A percentile compares a stretch with the other conserved stretches of the same genome.
These are phyloP conservation scores for Anguilla megastoma DNA, from an alignment of 2,797 vertebrate genomes.

Conservation along the genomic window DNA sequence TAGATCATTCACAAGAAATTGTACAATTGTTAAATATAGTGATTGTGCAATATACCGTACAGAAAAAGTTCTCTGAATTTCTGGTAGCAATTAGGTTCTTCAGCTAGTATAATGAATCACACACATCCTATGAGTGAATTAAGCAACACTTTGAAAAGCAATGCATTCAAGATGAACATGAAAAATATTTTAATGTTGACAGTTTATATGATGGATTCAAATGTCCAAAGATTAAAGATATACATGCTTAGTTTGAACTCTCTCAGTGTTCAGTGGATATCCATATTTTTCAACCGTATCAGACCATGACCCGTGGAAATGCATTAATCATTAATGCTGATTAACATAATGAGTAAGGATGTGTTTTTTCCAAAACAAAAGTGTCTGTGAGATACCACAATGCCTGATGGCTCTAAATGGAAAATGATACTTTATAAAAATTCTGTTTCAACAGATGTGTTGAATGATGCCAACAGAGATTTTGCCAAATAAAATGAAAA, in stretches of 20 bases:
- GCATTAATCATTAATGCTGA: conserved; percentile 35
- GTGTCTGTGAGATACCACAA: conserved; percentile 51
- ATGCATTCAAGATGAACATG: not conserved
- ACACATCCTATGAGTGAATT: not conserved
- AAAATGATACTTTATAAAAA: conserved; percentile 47
- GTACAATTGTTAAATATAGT: not conserved
- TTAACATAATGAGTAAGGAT: conserved; percentile 15
- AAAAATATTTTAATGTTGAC: not conserved
- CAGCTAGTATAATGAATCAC: not conserved
- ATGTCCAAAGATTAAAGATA: not conserved
- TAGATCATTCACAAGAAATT: not conserved
- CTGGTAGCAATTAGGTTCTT: conserved; percentile 7
- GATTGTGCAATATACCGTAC: not conserved
- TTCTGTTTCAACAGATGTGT: conserved; percentile 49
- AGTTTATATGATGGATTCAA: not conserved
- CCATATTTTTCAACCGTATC: conserved; percentile 47
- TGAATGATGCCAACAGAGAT: conserved; percentile 61
- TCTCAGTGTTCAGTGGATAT: conserved; percentile 39
- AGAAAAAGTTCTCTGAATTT: not conserved
- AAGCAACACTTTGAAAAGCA: not conserved
- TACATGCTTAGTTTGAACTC: not conserved
- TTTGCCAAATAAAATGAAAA: conserved; percentile 57
- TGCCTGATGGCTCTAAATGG: conserved; percentile 62
- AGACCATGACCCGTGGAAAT: conserved; percentile 46
- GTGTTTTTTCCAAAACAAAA: conserved; percentile 54